Evolutionary conservation across 2,113 vertebrate genomes (phyloP).

Genomic region (Cyprinodon brontotheroides): DNA sequence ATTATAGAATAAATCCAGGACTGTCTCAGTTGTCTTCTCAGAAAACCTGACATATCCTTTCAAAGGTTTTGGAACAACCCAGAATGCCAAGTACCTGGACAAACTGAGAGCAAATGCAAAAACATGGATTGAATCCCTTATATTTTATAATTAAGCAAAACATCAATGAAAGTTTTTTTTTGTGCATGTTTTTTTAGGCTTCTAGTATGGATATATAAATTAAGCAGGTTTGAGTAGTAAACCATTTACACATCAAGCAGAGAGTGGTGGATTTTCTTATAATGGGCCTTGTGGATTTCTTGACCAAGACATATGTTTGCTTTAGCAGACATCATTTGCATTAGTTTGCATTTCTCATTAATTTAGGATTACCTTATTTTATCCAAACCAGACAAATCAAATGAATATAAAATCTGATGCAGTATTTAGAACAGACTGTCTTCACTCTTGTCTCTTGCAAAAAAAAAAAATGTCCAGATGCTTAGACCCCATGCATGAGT

Average conservation of each 20-base stretch:
- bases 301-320: neutral
- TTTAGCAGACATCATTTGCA: neutral
- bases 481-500: neutral
- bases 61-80: neutral
- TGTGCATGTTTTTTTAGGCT: neutral
- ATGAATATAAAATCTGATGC: neutral
- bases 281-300: neutral
- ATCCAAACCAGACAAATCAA: neutral
- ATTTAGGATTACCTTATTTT: neutral
- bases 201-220: too few species aligned
- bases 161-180: neutral
- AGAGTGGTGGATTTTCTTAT: too few species aligned
- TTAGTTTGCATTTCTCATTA: slow-evolving; percentile 1
- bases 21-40: neutral
- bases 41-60: neutral
- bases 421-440: neutral
- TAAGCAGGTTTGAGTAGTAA: neutral
- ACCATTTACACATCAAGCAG: neutral
- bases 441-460: neutral
- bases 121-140: neutral
- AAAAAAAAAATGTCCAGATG: neutral
- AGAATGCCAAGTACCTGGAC: neutral
- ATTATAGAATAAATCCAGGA: slow-evolving; percentile 1
- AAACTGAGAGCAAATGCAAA: neutral
- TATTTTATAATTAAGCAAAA: neutral